A percentile compares a stretch with the other conserved stretches of the same genome.
phyloP scores from a whole-genome alignment of 2,888 invertebrate species.

The Hesperia comma region DNA sequence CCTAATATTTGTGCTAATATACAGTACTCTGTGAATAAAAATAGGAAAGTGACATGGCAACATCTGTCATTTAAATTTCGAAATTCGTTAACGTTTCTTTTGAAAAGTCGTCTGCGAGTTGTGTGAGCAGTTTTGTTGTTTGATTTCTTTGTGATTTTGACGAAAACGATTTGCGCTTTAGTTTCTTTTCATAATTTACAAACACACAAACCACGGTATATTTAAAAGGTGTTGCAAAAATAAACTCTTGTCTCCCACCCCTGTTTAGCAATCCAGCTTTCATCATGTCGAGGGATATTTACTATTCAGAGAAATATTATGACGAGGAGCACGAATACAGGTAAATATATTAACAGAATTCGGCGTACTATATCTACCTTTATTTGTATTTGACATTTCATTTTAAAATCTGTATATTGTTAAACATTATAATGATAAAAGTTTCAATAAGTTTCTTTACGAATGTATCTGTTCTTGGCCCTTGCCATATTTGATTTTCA shows the following conservation, averaged over 20 bases:
- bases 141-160: constrained; percentile 22
- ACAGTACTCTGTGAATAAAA: too few species aligned
- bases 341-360: constrained; percentile 71
- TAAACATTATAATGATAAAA: too few species aligned
- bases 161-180: constrained; percentile 6
- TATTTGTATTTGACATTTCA: too few species aligned
- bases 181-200: constrained; percentile 5
- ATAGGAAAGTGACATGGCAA: constrained; percentile 5
- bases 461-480: too few species aligned
- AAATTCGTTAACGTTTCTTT: constrained; percentile 64
- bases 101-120: constrained; percentile 37
- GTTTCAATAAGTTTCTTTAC: too few species aligned
- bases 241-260: background rate
- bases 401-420: too few species aligned
- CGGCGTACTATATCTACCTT: too few species aligned
- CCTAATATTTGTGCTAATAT: too few species aligned
- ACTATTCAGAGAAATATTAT: constrained; percentile 96
- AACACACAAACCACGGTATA: background rate
- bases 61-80: constrained; percentile 58
- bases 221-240: constrained; percentile 14
- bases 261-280: background rate
- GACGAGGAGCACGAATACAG: constrained; percentile 97
- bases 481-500: too few species aligned
- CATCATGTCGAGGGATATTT: constrained; percentile 89
- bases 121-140: background rate